These are phyloP conservation scores for Dasyurus viverrinus DNA, from an alignment of 2,113 vertebrate species.

Conservation along the genomic window DNA sequence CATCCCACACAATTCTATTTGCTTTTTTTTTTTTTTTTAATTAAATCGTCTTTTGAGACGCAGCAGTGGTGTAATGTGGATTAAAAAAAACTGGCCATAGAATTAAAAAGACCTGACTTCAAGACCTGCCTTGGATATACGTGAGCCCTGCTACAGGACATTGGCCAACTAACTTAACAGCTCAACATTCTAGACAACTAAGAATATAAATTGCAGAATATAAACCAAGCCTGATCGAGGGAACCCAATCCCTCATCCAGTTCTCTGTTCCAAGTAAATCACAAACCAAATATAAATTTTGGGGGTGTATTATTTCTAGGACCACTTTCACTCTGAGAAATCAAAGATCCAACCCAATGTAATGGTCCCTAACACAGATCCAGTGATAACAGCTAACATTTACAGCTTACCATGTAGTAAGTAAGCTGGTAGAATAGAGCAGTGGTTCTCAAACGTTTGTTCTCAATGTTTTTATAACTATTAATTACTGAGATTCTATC, in stretches of 20 bases:
- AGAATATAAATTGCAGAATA: background rate
- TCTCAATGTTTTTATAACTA: too few relatives aligned
- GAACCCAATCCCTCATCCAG: background rate
- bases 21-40: background rate
- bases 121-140: background rate
- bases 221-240: background rate
- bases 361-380: background rate
- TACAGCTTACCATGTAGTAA: background rate
- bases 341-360: background rate
- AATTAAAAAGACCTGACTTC: background rate
- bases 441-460: background rate
- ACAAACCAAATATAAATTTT: background rate
- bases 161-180: background rate
- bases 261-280: background rate
- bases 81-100: background rate
- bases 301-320: background rate
- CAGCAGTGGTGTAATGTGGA: background rate
- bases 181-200: background rate
- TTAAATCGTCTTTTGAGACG: background rate
- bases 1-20: background rate
- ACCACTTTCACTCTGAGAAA: background rate
- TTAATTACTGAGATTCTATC: too few relatives aligned
- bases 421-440: background rate
- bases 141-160: background rate
- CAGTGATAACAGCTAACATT: background rate